phyloP scores from a whole-genome alignment of 30 jellyfish, hydroid and myxozoan species.

The Hydra vulgaris region DNA sequence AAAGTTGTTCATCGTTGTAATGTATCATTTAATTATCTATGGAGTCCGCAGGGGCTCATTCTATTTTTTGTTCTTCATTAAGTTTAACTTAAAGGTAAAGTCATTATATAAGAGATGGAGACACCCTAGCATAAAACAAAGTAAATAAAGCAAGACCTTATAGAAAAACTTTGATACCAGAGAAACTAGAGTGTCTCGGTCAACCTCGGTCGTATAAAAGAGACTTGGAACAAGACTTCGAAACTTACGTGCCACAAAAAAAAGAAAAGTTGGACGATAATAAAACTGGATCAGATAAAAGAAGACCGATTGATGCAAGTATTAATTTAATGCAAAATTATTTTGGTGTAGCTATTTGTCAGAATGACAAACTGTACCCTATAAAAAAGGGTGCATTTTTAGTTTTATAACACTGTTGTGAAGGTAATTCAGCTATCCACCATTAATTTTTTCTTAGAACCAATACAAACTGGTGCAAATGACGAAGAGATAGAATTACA shows the following conservation, averaged over 20 bases:
- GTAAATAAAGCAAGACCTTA: not conserved
- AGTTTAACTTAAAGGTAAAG: not conserved
- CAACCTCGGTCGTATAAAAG: not conserved
- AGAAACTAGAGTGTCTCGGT: not conserved
- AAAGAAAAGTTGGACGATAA: not conserved
- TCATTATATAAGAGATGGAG: not conserved
- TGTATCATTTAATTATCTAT: not conserved
- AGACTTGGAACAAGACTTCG: not conserved
- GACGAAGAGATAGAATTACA: no score
- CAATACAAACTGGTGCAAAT: no score
- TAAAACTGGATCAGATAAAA: not conserved
- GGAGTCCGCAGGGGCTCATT: not conserved
- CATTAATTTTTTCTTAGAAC: no score
- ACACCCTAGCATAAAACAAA: not conserved
- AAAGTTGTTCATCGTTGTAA: not conserved
- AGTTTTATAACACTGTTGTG: no score
- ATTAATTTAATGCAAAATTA: not conserved
- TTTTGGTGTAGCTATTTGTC: not conserved
- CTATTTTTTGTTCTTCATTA: not conserved
- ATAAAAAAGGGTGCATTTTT: no score
- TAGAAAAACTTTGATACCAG: not conserved
- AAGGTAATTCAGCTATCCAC: no score
- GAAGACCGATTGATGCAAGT: not conserved
- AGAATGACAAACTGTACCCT: not conserved
- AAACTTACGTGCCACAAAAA: not conserved